Base-by-base conservation (phyloP, 2,888 invertebrate genomes). In the Leuctra nigra region DNA sequence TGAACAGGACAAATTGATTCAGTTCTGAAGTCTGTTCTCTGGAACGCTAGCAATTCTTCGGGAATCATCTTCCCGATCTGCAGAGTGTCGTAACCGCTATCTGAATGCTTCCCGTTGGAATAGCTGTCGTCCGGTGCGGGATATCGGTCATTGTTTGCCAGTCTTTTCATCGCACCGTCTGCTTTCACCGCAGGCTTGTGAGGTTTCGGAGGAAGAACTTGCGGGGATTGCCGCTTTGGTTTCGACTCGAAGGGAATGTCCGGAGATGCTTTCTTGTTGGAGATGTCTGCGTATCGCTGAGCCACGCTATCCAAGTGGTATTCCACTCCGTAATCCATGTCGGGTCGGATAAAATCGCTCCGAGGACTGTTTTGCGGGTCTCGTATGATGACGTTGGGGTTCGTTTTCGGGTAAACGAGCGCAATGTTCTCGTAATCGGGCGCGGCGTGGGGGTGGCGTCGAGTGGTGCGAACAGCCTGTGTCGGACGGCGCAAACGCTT, bases 401-500 rank as follows among this genome's bases (percentile, higher is more conserved):
- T 50, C 18, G 33, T 50, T 18, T 50, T 50, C 13, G 50, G 50
- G 6, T 50, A 33, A 18, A 33, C 24, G 18, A 50, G 38, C 6
- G 48, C n/a, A 9, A 57, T 36, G 41, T 58, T 61, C 36, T 56
- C 57, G 47, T 56, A 56, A 25, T 50, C 55, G 33, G 54, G 54
- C 54, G 54, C 20, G 58, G 54, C 23, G 14, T 14, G 29, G 54
- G 47, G 59, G 41, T 29, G 55, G 41, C 54, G 54, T 29, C 53
- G 56, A 41, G 46, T 24, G 33, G 47, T 58, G 53, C 58, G 63
- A 59, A 60, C 62, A 63, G 69, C 67, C 66, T 70, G 70, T 63
- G 70, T 64, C 64, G 70, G 68, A 65, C 70, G 70, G 63, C 70
- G 71, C 62, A 68, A 67, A 53, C 70, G 70, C 63, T 70, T 72